Conservation (phyloP, 2,113 vertebrate genomes). For the Psettodes erumei region DNA sequence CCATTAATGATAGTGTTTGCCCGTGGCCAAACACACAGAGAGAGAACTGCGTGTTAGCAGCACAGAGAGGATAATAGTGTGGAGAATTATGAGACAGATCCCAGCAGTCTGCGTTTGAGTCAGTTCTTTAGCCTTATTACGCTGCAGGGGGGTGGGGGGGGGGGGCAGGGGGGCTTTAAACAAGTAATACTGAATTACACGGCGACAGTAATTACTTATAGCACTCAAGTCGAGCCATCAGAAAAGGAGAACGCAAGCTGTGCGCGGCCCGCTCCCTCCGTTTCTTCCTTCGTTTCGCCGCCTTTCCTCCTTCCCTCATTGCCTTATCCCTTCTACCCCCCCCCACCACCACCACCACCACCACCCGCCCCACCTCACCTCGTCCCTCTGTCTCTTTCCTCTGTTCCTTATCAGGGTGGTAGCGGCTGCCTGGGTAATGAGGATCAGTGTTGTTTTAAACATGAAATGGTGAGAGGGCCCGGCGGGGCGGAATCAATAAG, state of each 20-base stretch:
- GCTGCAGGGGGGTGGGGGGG: constrained; percentile 45
- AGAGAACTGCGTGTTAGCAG: constrained; percentile 56
- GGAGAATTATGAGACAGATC: constrained; percentile 76
- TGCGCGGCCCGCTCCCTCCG: constrained; percentile 24
- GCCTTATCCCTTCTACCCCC: neutral
- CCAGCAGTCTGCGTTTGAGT: constrained; percentile 67
- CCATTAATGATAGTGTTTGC: constrained; percentile 74
- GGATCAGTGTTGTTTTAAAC: constrained; percentile 88
- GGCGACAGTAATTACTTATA: constrained; percentile 74
- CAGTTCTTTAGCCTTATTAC: constrained; percentile 76
- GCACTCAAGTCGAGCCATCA: constrained; percentile 57
- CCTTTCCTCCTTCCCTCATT: constrained; percentile 8
- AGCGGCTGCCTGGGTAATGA: constrained; percentile 81
- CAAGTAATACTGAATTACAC: constrained; percentile 73
- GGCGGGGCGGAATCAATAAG: constrained; percentile 82
- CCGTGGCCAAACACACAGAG: constrained; percentile 66
- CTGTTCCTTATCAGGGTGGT: constrained; percentile 60
- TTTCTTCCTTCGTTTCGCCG: constrained; percentile 39
- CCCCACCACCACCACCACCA: neutral
- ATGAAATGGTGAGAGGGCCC: constrained; percentile 82
- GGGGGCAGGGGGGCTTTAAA: constrained; percentile 50
- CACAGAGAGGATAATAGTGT: constrained; percentile 70
- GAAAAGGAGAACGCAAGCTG: constrained; percentile 60
- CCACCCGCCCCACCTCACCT: constrained; percentile 30
- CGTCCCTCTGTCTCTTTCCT: constrained; percentile 43